phyloP scores from a whole-genome alignment of 2,113 vertebrate species.

The Festucalex cinctus region DNA sequence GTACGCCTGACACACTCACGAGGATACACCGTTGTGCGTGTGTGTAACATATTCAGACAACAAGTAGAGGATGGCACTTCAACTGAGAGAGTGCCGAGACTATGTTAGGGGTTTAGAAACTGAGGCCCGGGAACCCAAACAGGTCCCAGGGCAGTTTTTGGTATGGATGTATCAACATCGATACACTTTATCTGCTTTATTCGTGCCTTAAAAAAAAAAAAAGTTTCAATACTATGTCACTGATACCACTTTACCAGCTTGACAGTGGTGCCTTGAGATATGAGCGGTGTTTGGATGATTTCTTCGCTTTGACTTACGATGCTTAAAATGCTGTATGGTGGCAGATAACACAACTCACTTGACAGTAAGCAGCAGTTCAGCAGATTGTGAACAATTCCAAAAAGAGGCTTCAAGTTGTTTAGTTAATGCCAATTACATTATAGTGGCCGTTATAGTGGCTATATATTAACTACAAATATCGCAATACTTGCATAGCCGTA shows the following conservation, averaged over 20 bases:
- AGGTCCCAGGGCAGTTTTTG: background rate
- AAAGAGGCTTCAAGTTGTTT: background rate
- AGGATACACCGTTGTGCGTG: constrained; percentile 44
- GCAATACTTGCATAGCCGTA: too few relatives aligned
- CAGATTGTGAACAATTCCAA: background rate
- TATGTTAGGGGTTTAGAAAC: background rate
- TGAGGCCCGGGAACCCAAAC: background rate
- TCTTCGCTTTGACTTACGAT: background rate
- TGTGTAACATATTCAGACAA: background rate
- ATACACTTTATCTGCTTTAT: background rate
- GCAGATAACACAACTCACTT: background rate
- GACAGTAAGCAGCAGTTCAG: background rate
- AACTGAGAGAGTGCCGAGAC: background rate
- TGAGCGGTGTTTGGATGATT: background rate
- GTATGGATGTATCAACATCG: background rate
- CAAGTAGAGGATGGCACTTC: background rate
- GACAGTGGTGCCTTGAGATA: background rate
- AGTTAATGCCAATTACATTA: background rate
- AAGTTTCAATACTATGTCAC: background rate
- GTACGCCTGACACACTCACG: constrained; percentile 62
- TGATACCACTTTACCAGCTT: background rate
- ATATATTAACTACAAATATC: too few relatives aligned
- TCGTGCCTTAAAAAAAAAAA: too few relatives aligned
- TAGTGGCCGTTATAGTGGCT: too few relatives aligned
- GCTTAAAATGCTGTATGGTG: background rate